These are phyloP conservation scores for Drosophila kohkoa DNA, from an alignment of 1,140 invertebrate species.

Conservation along the genomic window DNA sequence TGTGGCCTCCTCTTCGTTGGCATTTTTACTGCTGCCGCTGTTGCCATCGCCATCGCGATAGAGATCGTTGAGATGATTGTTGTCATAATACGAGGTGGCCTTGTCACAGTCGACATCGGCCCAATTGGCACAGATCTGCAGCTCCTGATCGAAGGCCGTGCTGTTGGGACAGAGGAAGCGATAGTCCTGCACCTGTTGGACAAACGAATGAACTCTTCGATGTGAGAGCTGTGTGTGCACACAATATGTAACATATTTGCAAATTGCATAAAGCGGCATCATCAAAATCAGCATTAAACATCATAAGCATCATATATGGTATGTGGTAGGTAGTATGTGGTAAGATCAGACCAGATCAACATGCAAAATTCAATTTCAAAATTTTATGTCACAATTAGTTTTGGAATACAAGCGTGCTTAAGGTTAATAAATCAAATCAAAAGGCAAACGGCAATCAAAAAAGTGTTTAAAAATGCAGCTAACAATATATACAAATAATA, in stretches of 20 bases:
- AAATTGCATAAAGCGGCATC: slow-evolving; percentile 46
- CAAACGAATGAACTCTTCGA: slow-evolving; percentile 80
- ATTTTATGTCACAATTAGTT: slow-evolving; percentile 36
- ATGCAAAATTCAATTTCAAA: slow-evolving; percentile 76
- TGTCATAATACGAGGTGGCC: slow-evolving; percentile 91
- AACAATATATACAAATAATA: neutral
- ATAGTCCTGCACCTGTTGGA: slow-evolving; percentile 90
- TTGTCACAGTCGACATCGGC: slow-evolving; percentile 94
- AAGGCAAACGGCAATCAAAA: neutral
- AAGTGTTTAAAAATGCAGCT: neutral
- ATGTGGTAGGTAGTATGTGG: no score
- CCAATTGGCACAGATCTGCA: slow-evolving; percentile 96
- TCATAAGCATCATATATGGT: slow-evolving; percentile 48
- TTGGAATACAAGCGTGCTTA: slow-evolving; percentile 5
- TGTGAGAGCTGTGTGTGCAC: slow-evolving; percentile 72
- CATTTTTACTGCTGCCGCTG: slow-evolving; percentile 86
- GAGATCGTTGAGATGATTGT: slow-evolving; percentile 92
- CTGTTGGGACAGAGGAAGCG: slow-evolving; percentile 96
- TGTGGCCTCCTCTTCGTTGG: slow-evolving; percentile 89
- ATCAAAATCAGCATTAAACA: slow-evolving; percentile 28
- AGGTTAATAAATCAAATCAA: neutral
- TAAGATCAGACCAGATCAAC: slow-evolving; percentile 69
- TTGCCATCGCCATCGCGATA: slow-evolving; percentile 89
- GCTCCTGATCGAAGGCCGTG: slow-evolving; percentile 96
- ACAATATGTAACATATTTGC: slow-evolving; percentile 34